These are phyloP conservation scores for Sesamia inferens DNA, from an alignment of 2,888 invertebrate species.

Conservation along the genomic window DNA sequence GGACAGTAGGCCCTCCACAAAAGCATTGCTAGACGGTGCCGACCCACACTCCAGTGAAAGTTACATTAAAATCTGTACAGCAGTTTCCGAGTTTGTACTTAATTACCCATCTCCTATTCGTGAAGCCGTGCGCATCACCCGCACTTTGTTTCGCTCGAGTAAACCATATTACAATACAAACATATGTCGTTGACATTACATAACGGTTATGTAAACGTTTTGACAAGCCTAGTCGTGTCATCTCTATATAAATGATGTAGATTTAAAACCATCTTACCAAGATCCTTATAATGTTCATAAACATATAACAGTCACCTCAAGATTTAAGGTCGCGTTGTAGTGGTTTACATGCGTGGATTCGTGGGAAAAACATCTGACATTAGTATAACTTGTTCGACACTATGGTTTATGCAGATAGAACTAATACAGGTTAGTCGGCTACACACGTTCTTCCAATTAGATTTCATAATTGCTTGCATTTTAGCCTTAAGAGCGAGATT, in stretches of 20 bases:
- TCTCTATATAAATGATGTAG: conserved; percentile 74
- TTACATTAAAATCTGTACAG: conserved; percentile 30
- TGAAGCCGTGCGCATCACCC: conserved; percentile 23
- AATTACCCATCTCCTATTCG: conserved; percentile 43
- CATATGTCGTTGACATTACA: conserved; percentile 67
- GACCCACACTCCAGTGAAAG: conserved; percentile 56
- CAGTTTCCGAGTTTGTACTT: conserved; percentile 49
- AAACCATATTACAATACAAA: conserved; percentile 43
- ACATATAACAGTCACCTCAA: conserved; percentile 23
- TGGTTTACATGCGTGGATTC: conserved; percentile 59
- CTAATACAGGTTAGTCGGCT: conserved; percentile 68
- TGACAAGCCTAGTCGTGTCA: conserved; percentile 79
- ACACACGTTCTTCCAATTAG: conserved; percentile 72
- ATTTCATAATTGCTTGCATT: conserved; percentile 60
- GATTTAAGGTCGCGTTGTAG: conserved; percentile 49
- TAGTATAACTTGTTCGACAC: conserved; percentile 66
- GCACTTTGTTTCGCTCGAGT: conserved; percentile 57
- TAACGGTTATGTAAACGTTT: conserved; percentile 80
- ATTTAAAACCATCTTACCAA: conserved; percentile 62
- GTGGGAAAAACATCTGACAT: conserved; percentile 74
- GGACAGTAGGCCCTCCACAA: conserved; percentile 17
- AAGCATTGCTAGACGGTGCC: conserved; percentile 29
- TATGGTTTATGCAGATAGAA: conserved; percentile 68
- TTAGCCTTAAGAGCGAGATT: conserved; percentile 28
- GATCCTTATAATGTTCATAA: conserved; percentile 54